Percentiles rank a stretch among this genome's conserved stretches.
These are phyloP conservation scores for Pseudomugil tenellus DNA, from an alignment of 2,797 vertebrate species.

Conservation along the genomic window DNA sequence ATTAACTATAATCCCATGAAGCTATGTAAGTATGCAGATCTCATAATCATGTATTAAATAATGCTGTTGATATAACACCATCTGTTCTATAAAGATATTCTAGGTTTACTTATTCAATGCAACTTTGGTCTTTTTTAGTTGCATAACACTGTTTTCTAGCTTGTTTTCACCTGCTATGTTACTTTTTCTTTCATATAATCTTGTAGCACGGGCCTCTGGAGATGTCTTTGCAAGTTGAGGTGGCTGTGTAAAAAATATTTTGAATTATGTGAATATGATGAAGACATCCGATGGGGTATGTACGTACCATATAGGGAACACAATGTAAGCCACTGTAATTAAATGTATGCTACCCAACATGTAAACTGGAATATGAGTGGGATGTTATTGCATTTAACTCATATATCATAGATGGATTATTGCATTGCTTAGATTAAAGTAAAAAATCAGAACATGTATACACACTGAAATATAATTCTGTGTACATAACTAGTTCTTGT, in stretches of 20 bases:
- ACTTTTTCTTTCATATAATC: no score
- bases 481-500: background rate
- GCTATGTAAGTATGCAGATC: background rate
- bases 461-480: conserved; percentile 1
- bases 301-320: background rate
- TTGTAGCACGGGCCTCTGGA: background rate
- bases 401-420: background rate
- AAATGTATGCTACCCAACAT: background rate
- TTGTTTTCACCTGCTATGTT: background rate
- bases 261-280: background rate
- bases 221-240: background rate
- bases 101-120: no score
- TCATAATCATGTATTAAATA: background rate
- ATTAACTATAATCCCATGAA: no score
- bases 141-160: background rate
- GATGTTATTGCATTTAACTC: background rate
- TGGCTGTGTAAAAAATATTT: background rate
- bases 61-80: no score
- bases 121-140: no score
- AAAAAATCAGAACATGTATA: background rate
- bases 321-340: background rate
- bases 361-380: background rate
- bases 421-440: background rate
- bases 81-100: background rate
- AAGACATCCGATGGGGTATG: background rate